Evolutionary conservation across 2,797 vertebrate species (phyloP), one percentile per base, ranked within the genome.

Genomic region (Eupleurogrammus muticus): DNA sequence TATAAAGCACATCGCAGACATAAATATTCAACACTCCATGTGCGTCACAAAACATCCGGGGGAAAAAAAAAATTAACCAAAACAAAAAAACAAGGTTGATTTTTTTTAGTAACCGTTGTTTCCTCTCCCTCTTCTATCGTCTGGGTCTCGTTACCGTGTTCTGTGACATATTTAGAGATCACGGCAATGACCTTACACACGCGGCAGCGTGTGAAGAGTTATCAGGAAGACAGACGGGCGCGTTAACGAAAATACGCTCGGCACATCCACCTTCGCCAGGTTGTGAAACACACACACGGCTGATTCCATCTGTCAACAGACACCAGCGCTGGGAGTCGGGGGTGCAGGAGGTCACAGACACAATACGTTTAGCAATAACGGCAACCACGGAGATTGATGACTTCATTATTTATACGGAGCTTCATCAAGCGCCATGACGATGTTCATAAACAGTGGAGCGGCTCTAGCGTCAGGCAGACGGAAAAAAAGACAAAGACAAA

Each of bases 151-250:
- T 76, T 49, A 65, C 6, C 14, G n/a, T n/a, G n/a, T n/a, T n/a
- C n/a, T 14, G 19, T 50, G 36, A 28, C 40, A n/a, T 17, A 59
- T 51, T 7, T 13, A 46, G 42, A 63, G 13, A 13, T 57, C 21
- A 35, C 5, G 12, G 53, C 6, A 56, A 52, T 52, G 65, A 51
- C 60, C 51, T 5, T 56, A 70, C 38, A 11, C 62, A 54, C 38
- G 49, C 11, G 24, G 19, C 36, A 8, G 58, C 11, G 53, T 53
- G 23, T 55, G 24, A 38, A 4, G 10, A 38, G 10, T 38, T 38
- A 38, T 38, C 36, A 42, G 38, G 47, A 69, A 58, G 66, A 79
- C 36, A 50, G 65, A 83, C 54, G 70, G 53, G 46, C 20, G 16
- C 40, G 34, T 44, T 56, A 24, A 47, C 32, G 38, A 70, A 56